phyloP scores from a whole-genome alignment of 1,140 invertebrate genomes.

The Drosophila carrolli region DNA sequence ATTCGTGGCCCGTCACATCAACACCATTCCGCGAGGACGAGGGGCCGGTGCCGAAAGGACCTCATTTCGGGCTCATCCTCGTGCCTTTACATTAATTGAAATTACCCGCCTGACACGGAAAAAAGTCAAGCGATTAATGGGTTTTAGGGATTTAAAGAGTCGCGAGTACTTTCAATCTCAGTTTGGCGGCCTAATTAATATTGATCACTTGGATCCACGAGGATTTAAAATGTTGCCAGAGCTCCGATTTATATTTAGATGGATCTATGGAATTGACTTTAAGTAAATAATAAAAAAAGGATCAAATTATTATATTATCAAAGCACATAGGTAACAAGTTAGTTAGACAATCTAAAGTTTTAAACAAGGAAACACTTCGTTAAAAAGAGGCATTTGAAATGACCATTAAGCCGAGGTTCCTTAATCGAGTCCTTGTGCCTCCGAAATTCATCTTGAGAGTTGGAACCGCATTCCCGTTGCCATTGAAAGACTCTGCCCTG shows the following conservation, averaged over 20 bases:
- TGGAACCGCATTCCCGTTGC: conserved; percentile 4
- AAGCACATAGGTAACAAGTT: too few relatives aligned
- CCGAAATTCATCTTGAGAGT: conserved; percentile 26
- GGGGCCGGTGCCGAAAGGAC: conserved; percentile 9
- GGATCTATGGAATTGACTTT: too few relatives aligned
- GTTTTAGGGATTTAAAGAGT: conserved; percentile 16
- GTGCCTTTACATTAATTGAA: conserved; percentile 49
- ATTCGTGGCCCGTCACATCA: conserved; percentile 50
- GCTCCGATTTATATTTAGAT: too few relatives aligned
- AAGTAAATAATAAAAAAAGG: too few relatives aligned
- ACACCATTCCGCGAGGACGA: conserved; percentile 15
- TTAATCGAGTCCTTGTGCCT: conserved; percentile 31
- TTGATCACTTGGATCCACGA: background rate
- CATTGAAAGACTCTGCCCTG: conserved; percentile 9
- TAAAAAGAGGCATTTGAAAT: conserved; percentile 18
- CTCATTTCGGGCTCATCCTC: conserved; percentile 19
- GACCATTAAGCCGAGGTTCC: conserved; percentile 18
- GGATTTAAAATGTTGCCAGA: background rate
- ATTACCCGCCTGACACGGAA: conserved; percentile 43
- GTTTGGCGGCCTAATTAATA: background rate
- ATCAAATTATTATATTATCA: too few relatives aligned
- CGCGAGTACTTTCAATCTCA: background rate
- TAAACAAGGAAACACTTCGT: background rate
- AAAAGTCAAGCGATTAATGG: conserved; percentile 25
- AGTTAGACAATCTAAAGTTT: too few relatives aligned